A percentile compares a stretch with the other conserved stretches of the same genome.
Evolutionary conservation across 2,113 vertebrate genomes (phyloP).

Genomic region (Rynchops niger): DNA sequence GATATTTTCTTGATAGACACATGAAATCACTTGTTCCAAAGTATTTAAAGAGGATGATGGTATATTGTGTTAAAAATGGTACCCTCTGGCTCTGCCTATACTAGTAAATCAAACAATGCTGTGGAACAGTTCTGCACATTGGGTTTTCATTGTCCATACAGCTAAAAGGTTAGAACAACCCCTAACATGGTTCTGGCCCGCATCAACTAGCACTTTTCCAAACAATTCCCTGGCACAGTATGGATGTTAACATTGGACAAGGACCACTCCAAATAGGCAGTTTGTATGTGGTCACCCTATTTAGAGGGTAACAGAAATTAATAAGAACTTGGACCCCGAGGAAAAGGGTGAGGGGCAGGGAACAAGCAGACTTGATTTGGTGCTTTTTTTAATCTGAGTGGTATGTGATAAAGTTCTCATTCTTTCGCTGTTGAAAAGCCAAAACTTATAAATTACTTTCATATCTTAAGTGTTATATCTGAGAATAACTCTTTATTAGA

Average conservation of each 20-base stretch:
- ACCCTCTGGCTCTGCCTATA: not conserved
- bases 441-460: not conserved
- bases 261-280: not conserved
- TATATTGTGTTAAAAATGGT: not conserved
- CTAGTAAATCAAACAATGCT: not conserved
- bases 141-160: not conserved
- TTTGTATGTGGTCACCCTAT: not conserved
- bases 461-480: not conserved
- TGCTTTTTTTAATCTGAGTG: not conserved
- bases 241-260: not conserved
- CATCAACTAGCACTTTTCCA: not conserved
- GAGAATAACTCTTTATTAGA: not conserved
- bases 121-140: not conserved
- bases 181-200: not conserved
- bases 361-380: not conserved
- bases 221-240: not conserved
- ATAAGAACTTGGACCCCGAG: not conserved
- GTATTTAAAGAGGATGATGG: not conserved
- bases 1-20: not conserved
- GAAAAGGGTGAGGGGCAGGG: fast-evolving
- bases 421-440: not conserved
- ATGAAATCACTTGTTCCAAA: not conserved
- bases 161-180: not conserved
- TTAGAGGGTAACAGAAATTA: not conserved
- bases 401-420: not conserved